Evolutionary conservation across 1,140 invertebrate species (phyloP).

Genomic region (Samia ricini): DNA sequence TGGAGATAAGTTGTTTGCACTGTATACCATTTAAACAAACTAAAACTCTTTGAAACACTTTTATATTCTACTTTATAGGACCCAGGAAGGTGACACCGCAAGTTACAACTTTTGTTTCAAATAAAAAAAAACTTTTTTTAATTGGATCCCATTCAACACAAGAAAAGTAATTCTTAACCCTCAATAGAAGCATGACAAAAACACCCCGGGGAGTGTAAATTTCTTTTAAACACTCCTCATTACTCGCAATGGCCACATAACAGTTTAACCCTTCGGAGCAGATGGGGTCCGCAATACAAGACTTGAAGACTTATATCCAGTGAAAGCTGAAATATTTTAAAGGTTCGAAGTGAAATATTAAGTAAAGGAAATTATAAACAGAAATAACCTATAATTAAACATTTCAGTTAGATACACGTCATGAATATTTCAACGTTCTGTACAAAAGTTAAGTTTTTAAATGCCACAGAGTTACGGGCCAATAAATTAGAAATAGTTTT

Average conservation of each 20-base stretch:
- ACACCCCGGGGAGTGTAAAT: slow-evolving; percentile 63
- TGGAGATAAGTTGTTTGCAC: no score
- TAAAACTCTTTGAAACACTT: no score
- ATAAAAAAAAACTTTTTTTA: background rate
- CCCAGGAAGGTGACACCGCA: background rate
- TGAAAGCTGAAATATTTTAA: slow-evolving; percentile 22
- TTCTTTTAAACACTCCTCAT: slow-evolving; percentile 71
- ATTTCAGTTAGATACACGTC: background rate
- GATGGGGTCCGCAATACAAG: slow-evolving; percentile 55
- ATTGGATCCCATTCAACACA: background rate
- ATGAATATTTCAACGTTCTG: no score
- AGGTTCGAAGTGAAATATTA: background rate
- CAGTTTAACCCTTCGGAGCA: slow-evolving; percentile 71
- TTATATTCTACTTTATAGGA: background rate
- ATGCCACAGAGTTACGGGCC: no score
- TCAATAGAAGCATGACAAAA: slow-evolving; percentile 46
- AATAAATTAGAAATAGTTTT: no score
- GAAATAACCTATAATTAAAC: background rate
- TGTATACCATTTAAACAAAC: no score
- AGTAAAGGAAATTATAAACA: no score
- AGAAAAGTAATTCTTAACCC: slow-evolving; percentile 41
- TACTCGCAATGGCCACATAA: slow-evolving; percentile 67
- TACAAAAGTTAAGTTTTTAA: no score
- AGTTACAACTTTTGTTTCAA: background rate
- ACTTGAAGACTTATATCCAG: slow-evolving; percentile 14